Conservation (phyloP, 2,113 vertebrate species). For the Marmota monax region DNA sequence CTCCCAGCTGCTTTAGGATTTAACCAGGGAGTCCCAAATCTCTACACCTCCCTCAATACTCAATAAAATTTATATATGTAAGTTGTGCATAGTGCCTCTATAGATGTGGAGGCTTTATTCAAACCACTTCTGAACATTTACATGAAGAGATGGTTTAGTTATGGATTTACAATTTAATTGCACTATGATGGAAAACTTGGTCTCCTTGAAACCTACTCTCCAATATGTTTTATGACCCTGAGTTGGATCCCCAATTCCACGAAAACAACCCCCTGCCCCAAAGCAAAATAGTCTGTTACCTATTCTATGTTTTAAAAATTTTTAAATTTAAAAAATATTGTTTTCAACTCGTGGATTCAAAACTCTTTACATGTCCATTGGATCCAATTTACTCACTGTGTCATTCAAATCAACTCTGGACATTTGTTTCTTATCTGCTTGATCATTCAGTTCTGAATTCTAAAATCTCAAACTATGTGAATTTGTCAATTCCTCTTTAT, state of each 20-base stretch:
- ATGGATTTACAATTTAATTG: not conserved
- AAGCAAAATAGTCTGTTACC: not conserved
- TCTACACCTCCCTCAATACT: not conserved
- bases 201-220: not conserved
- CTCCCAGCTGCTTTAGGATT: not conserved
- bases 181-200: not conserved
- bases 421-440: not conserved
- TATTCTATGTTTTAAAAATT: not conserved
- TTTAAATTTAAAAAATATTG: not conserved
- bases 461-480: not conserved
- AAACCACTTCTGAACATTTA: not conserved
- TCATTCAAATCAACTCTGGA: not conserved
- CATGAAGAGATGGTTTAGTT: not conserved
- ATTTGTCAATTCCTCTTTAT: not conserved
- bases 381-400: not conserved
- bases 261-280: not conserved
- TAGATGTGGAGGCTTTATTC: not conserved
- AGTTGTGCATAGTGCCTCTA: not conserved
- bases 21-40: not conserved
- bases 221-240: not conserved
- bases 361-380: not conserved
- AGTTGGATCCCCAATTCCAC: not conserved
- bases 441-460: not conserved
- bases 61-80: not conserved
- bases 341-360: not conserved